Base-by-base conservation (phyloP, 1,140 invertebrate genomes). In the Zaprionus ornatus region DNA sequence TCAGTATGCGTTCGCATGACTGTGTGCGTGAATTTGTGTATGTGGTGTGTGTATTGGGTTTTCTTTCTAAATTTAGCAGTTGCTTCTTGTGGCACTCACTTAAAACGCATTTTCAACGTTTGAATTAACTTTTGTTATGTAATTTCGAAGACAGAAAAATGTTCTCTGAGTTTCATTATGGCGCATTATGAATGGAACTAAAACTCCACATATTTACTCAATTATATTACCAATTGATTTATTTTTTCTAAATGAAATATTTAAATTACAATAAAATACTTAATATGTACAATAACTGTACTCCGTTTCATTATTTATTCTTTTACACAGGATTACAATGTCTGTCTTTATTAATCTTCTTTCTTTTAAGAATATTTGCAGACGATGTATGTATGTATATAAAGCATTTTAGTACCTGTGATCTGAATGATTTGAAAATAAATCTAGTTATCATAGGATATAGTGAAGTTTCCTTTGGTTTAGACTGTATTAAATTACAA, bases 61-160 rank as follows among this genome's bases (percentile, higher is more conserved):
- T 25, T 61, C 62, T 65, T 35, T 74, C 64, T 77, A 74, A 69
- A 68, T 74, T 74, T 77, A 77, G 71, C 57, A 48, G 37, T 66
- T 61, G 55, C 42, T 72, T 71, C 42, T 71, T 59, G 61, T 23
- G 9, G 74, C 56, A 65, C 68, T 72, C 23, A 60, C 66, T 74
- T 57, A 75, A 75, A 64, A 71, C 67, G 27, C 21, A 29, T 59
- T 74, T 64, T 74, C 66, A 52, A 63, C 59, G 40, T 63, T 70
- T 64, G 67, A 75, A 71, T 75, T 64, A 75, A 75, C 52, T 17
- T 45, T 45, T 9, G n/a, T 75, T 75, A 75, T 70, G 62, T 75
- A 68, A 75, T 75, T 71, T 71, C 67, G 32, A 56, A 55, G 23
- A 40, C 55, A 40, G 9, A 23, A 25, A 4, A n/a, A 32, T 23